A percentile compares a stretch with the other conserved stretches of the same genome.
Conservation (phyloP, 2,888 invertebrate genomes). For the Morinoia aosen region DNA sequence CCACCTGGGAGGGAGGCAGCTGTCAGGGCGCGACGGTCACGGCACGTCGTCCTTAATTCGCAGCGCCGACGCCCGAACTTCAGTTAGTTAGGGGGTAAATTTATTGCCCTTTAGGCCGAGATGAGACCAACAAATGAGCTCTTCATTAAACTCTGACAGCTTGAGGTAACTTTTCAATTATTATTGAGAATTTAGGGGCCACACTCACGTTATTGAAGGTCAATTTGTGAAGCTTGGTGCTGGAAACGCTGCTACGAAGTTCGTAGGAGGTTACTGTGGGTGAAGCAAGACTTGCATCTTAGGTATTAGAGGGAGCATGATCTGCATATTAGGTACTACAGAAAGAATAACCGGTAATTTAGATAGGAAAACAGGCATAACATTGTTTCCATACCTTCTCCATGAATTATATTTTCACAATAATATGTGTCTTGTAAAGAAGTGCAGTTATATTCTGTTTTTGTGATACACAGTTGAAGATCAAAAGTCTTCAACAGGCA, state of each 20-base stretch:
- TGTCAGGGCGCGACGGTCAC: background rate
- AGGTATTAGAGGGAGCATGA: background rate
- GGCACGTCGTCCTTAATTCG: background rate
- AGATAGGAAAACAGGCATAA: background rate
- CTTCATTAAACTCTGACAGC: conserved; percentile 38
- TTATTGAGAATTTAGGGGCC: background rate
- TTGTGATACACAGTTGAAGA: too few species aligned
- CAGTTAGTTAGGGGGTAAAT: background rate
- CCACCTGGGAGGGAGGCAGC: too few species aligned
- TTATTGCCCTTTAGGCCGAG: background rate
- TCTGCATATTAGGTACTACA: background rate
- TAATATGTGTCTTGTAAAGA: too few species aligned
- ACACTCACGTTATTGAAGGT: background rate
- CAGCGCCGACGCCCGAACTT: background rate
- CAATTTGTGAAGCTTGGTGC: background rate
- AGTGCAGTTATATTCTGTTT: too few species aligned
- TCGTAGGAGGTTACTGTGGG: background rate
- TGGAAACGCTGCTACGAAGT: background rate
- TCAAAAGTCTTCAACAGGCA: too few species aligned
- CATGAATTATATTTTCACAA: too few species aligned
- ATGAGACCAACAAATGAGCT: conserved; percentile 4
- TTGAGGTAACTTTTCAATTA: background rate
- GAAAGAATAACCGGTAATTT: background rate
- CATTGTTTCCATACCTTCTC: too few species aligned
- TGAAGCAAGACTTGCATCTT: background rate